Base-by-base conservation (phyloP, 2,113 vertebrate species). In the Triplophysa dalaica region DNA sequence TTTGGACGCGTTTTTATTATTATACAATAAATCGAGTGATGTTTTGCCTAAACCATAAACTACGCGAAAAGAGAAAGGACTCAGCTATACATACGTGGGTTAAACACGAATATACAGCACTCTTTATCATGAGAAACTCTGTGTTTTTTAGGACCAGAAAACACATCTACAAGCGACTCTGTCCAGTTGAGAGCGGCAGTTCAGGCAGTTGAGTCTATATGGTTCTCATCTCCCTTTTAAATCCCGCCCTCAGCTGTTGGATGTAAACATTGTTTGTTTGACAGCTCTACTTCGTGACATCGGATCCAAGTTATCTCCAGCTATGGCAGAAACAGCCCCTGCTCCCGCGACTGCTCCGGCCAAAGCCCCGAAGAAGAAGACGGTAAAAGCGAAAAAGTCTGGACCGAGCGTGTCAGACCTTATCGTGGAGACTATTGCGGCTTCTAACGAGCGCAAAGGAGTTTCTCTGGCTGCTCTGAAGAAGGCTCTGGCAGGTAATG, bases 381-480 rank as follows among this genome's bases (percentile, higher is more conserved):
- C 91, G 4, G 48, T 88, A 0, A 91, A 86, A 0, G 83, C 88
- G 0, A 93, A 92, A 38, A 94, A 90, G 66, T 17, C 80, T 19
- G 93, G 93, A 0, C 92, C 92, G 1, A 92, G 92, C 45, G 90
- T 94, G 21, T 93, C 92, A 5, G 94, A 95, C 84, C 90, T 93
- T 11, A 92, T 95, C 75, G 88, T 93, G 8, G 90, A 93, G 76
- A 91, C 92, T 0, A 92, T 95, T 16, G 85, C 92, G 0, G 93
- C 93, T 0, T 94, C 94, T 24, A 94, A 93, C 64, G 94, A 94
- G 83, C 91, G 94, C 16, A 87, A 84, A 73, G 86, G 86, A 45
- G 76, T 86, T 24, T 87, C 86, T 1, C 60, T 87, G 16, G 92
- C 93, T 0, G 92, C 92, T 0, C 83, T 95, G 1, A 94, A 94